phyloP scores from a whole-genome alignment of 2,797 vertebrate species.

The Percopsis omiscomaycus region DNA sequence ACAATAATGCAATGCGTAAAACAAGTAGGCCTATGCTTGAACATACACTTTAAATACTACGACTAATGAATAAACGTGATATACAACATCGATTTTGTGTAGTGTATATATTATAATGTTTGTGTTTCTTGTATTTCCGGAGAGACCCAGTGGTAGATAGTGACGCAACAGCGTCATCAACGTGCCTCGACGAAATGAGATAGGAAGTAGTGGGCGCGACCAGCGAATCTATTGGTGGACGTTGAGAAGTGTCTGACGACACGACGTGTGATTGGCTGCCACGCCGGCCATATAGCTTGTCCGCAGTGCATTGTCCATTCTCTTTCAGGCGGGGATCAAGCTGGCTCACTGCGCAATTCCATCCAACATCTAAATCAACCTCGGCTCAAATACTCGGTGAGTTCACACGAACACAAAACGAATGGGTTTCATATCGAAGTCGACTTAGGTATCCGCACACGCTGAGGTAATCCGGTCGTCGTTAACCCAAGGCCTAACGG shows the following conservation, averaged over 20 bases:
- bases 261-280: conserved; percentile 69
- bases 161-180: conserved; percentile 1
- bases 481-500: too few species aligned
- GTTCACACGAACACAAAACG: not conserved
- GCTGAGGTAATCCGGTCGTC: not conserved
- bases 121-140: not conserved
- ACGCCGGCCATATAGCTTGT: conserved; percentile 57
- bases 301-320: conserved; percentile 36
- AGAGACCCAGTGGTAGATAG: not conserved
- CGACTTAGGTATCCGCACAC: not conserved
- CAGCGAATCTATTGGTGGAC: conserved; percentile 57
- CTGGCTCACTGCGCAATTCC: conserved; percentile 13
- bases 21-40: too few species aligned
- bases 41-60: too few species aligned
- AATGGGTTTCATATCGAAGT: not conserved
- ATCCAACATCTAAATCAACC: conserved; percentile 14
- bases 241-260: not conserved
- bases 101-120: too few species aligned
- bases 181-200: conserved; percentile 9
- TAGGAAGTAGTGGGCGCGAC: conserved; percentile 23
- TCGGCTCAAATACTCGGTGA: conserved; percentile 46
- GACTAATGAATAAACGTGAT: too few species aligned
- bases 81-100: too few species aligned
- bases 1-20: too few species aligned
- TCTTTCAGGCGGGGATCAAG: conserved; percentile 51